Evolutionary conservation across 2,888 invertebrate species (phyloP).

Genomic region (Pharmacophagus antenor): DNA sequence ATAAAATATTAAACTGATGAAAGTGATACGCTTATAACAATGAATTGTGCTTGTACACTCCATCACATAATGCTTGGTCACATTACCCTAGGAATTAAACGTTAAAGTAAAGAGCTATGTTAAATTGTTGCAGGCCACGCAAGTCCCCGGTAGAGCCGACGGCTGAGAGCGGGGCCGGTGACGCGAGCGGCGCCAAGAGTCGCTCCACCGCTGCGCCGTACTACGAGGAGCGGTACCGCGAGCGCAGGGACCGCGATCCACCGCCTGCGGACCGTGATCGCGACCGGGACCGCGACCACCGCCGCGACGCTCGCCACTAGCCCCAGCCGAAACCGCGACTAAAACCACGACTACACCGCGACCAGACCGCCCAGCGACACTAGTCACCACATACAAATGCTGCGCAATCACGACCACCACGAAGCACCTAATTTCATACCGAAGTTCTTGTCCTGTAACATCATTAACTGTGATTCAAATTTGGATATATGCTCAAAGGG

Average conservation of each 20-base stretch:
- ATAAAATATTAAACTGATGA: neutral
- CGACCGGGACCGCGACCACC: conserved; percentile 67
- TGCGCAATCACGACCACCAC: neutral
- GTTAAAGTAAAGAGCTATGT: neutral
- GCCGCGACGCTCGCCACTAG: conserved; percentile 58
- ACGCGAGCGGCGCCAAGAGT: conserved; percentile 74
- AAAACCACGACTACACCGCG: too few species aligned
- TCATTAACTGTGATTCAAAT: neutral
- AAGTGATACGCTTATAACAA: neutral
- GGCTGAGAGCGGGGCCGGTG: conserved; percentile 71
- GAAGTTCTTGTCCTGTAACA: neutral
- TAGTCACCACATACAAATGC: neutral
- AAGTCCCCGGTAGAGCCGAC: conserved; percentile 81
- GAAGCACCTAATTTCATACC: neutral
- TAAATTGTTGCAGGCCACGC: conserved; percentile 74
- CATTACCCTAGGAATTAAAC: too few species aligned
- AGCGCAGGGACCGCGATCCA: conserved; percentile 83
- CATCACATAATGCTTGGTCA: neutral
- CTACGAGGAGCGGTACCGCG: conserved; percentile 92
- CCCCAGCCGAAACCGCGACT: neutral
- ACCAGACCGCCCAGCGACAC: neutral
- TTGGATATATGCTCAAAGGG: neutral
- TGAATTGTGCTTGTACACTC: neutral
- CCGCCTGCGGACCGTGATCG: conserved; percentile 83
- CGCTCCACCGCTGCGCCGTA: conserved; percentile 83